phyloP scores from a whole-genome alignment of 1,140 invertebrate species.

The Lineus longissimus region DNA sequence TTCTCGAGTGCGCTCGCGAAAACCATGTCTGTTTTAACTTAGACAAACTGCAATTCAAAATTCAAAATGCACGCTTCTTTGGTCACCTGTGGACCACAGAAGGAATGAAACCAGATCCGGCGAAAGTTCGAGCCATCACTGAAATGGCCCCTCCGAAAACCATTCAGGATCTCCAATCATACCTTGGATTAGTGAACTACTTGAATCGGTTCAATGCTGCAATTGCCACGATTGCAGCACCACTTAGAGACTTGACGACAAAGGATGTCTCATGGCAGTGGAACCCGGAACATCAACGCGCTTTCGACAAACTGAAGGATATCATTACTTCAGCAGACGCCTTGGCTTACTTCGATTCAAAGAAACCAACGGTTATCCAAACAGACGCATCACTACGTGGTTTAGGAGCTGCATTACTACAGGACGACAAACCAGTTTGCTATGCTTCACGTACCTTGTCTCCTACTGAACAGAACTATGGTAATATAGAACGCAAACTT shows the following conservation, averaged over 20 bases:
- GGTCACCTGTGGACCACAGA: constrained; percentile 29
- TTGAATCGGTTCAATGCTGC: background rate
- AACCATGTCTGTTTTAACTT: constrained; percentile 44
- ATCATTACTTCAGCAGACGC: constrained; percentile 10
- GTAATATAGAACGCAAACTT: constrained; percentile 53
- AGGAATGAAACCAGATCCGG: constrained; percentile 41
- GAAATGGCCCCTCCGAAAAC: background rate
- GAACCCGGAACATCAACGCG: constrained; percentile 4
- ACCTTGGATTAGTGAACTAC: background rate
- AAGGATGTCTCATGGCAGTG: constrained; percentile 32
- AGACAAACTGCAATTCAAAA: constrained; percentile 26
- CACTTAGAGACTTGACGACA: constrained; percentile 46
- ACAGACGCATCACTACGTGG: constrained; percentile 25
- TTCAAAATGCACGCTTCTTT: background rate
- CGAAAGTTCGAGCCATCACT: constrained; percentile 39
- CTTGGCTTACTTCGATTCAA: constrained; percentile 12
- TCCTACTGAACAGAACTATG: constrained; percentile 49
- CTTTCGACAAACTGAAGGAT: constrained; percentile 16
- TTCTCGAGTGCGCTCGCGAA: constrained; percentile 39
- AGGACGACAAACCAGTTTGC: constrained; percentile 47
- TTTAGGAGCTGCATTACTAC: constrained; percentile 46
- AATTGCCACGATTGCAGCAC: background rate
- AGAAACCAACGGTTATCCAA: constrained; percentile 13
- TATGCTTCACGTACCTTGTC: constrained; percentile 51
- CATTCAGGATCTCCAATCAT: background rate